phyloP scores from a whole-genome alignment of 2,797 vertebrate species.

The Pygocentrus nattereri region DNA sequence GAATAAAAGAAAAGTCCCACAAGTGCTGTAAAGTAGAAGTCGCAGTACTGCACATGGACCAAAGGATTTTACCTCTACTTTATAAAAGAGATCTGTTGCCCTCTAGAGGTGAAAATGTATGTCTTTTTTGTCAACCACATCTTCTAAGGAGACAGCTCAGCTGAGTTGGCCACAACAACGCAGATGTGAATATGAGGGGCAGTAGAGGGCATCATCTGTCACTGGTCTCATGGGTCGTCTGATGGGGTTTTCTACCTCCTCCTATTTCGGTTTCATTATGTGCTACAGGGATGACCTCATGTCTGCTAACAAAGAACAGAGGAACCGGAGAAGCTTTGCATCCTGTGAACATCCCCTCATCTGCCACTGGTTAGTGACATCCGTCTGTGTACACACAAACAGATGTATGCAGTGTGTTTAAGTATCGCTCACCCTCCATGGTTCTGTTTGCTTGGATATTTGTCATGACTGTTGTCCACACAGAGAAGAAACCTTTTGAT shows the following conservation, averaged over 20 bases:
- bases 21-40: no score
- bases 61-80: no score
- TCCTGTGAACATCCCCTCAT: constrained; percentile 44
- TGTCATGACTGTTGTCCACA: background rate
- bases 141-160: no score
- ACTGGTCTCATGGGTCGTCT: no score
- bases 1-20: no score
- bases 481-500: no score
- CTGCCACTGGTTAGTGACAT: constrained; percentile 52
- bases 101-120: background rate
- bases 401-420: constrained; percentile 16
- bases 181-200: no score
- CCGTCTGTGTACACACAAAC: constrained; percentile 68
- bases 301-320: background rate
- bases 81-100: background rate
- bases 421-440: background rate
- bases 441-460: background rate
- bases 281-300: background rate
- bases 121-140: no score
- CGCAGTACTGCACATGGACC: no score
- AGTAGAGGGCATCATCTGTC: background rate
- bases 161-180: background rate
- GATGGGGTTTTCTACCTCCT: background rate
- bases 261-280: background rate
- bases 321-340: constrained; percentile 58